Conservation (phyloP, 2,888 invertebrate species). For the Celastrina argiolus region DNA sequence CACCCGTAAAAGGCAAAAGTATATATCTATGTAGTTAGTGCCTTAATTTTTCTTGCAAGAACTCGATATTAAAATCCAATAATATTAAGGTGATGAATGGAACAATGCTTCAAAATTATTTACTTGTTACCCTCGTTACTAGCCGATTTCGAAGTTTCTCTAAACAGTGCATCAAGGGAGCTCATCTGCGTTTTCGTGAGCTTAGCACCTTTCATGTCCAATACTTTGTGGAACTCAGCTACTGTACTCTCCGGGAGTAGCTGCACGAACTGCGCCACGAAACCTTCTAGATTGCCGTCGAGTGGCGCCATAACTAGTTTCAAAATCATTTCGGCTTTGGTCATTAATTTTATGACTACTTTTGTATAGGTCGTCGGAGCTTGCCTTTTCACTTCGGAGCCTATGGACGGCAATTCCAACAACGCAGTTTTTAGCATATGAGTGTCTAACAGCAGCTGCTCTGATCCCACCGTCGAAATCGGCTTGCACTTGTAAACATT, state of each 20-base stretch:
- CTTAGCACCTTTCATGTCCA: constrained; percentile 94
- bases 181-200: constrained; percentile 52
- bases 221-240: constrained; percentile 94
- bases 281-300: constrained; percentile 82
- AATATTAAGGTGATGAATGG: not conserved
- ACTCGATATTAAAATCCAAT: too few species aligned
- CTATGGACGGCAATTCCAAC: constrained; percentile 95
- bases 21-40: too few species aligned
- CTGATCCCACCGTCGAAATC: constrained; percentile 92
- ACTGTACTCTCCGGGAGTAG: constrained; percentile 92
- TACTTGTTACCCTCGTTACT: constrained; percentile 35
- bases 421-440: constrained; percentile 96
- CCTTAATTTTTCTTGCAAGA: too few species aligned
- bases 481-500: constrained; percentile 94
- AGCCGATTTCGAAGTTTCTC: constrained; percentile 43
- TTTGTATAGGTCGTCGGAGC: constrained; percentile 93
- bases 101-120: not conserved
- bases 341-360: constrained; percentile 93
- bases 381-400: constrained; percentile 91
- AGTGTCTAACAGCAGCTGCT: constrained; percentile 94
- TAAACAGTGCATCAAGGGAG: constrained; percentile 52
- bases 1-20: too few species aligned
- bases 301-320: constrained; percentile 98
- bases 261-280: constrained; percentile 93
- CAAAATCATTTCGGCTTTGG: constrained; percentile 98